These are phyloP conservation scores for Scaptomyza hsui DNA, from an alignment of 1,140 invertebrate species.

Conservation along the genomic window DNA sequence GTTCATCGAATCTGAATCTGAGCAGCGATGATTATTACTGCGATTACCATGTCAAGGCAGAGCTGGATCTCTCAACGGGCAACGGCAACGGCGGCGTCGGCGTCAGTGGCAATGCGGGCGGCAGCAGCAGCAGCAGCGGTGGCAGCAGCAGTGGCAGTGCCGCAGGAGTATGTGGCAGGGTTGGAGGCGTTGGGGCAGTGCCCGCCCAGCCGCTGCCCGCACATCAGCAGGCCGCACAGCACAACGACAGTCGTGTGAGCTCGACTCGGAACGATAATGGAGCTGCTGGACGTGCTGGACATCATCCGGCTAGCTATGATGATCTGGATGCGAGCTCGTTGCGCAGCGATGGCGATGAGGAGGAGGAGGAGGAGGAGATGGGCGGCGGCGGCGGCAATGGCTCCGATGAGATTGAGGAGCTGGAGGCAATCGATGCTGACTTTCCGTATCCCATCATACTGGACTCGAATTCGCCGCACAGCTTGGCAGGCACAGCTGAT, in stretches of 20 bases:
- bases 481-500: conserved; percentile 14
- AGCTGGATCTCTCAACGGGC: conserved; percentile 70
- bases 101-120: neutral
- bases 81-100: neutral
- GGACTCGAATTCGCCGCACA: conserved; percentile 72
- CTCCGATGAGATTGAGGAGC: conserved; percentile 76
- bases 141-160: conserved; percentile 14
- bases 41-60: conserved; percentile 73
- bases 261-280: conserved; percentile 71
- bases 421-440: conserved; percentile 81
- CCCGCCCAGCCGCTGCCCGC: conserved; percentile 61
- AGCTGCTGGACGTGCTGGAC: conserved; percentile 8
- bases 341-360: conserved; percentile 64
- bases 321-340: conserved; percentile 74
- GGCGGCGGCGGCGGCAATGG: conserved; percentile 27
- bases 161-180: conserved; percentile 6
- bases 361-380: conserved; percentile 45
- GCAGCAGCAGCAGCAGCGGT: conserved; percentile 2
- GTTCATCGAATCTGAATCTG: conserved; percentile 57
- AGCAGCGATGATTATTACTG: conserved; percentile 69
- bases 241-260: conserved; percentile 78
- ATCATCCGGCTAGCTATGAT: conserved; percentile 64
- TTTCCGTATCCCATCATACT: conserved; percentile 81
- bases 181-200: conserved; percentile 20
- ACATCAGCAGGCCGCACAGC: conserved; percentile 58